These are phyloP conservation scores for Homalodisca vitripennis DNA, from an alignment of 1,140 invertebrate species.

Conservation along the genomic window DNA sequence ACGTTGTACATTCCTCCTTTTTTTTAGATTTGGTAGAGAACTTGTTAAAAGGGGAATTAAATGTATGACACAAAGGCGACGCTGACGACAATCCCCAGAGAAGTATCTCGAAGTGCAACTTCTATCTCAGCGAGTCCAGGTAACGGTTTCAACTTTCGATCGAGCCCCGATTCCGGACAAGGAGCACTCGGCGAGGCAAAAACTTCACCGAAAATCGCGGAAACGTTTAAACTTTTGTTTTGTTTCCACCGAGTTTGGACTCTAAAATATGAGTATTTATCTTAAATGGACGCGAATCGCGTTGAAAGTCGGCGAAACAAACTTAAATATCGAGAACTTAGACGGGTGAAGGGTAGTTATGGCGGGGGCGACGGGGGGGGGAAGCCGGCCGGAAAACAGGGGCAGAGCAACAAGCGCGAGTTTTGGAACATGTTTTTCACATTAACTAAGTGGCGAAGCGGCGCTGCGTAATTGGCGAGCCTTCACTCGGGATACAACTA, in stretches of 20 bases:
- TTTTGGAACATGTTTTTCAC: conserved; percentile 30
- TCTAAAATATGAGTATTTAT: conserved; percentile 18
- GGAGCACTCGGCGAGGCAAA: neutral
- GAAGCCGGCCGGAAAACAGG: neutral
- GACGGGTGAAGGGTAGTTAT: too few species aligned
- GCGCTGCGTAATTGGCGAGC: neutral
- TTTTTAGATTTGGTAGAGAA: too few species aligned
- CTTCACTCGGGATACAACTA: too few species aligned
- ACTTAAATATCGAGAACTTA: conserved; percentile 14
- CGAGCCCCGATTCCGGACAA: too few species aligned
- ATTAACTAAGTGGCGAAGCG: conserved; percentile 31
- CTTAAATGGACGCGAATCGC: conserved; percentile 10
- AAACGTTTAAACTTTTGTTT: conserved; percentile 21
- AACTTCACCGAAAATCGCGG: neutral
- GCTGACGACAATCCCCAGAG: too few species aligned
- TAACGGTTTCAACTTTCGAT: too few species aligned
- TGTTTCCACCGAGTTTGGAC: neutral
- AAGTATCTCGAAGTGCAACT: too few species aligned
- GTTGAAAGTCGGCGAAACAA: conserved; percentile 12
- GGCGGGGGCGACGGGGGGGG: neutral
- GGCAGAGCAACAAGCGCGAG: conserved; percentile 16
- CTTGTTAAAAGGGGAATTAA: too few species aligned
- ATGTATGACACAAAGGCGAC: too few species aligned
- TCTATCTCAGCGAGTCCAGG: too few species aligned
- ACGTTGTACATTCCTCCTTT: too few species aligned